Conservation (phyloP, 1,140 invertebrate species). For the Diploscapter pachys region DNA sequence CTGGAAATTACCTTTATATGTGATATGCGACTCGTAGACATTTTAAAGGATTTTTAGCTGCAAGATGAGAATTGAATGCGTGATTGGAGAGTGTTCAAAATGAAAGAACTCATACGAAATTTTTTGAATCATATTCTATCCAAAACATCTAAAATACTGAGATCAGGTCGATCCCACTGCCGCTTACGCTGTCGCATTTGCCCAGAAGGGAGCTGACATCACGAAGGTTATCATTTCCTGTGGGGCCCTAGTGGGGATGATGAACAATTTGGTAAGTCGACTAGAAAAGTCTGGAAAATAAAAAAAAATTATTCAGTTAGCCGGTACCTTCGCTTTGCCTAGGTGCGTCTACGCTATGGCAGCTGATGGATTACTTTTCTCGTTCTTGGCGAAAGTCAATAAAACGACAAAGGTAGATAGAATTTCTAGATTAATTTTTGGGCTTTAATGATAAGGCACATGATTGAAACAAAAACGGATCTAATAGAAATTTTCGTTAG, state of each 20-base stretch:
- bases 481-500: no score
- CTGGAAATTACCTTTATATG: no score
- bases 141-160: neutral
- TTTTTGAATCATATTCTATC: neutral
- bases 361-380: slow-evolving; percentile 79
- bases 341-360: slow-evolving; percentile 85
- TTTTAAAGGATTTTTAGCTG: no score
- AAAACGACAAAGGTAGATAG: slow-evolving; percentile 30
- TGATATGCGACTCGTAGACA: no score
- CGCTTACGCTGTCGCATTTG: slow-evolving; percentile 79
- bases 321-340: slow-evolving; percentile 83
- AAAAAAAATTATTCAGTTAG: slow-evolving; percentile 62
- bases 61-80: no score
- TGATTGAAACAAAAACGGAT: no score
- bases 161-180: slow-evolving; percentile 69
- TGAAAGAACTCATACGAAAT: no score
- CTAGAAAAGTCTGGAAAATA: neutral
- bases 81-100: no score
- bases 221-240: slow-evolving; percentile 81
- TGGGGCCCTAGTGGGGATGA: slow-evolving; percentile 84
- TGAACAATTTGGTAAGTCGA: slow-evolving; percentile 65
- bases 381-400: slow-evolving; percentile 70
- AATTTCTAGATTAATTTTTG: no score
- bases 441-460: no score
- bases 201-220: slow-evolving; percentile 67